Base-by-base conservation (phyloP, 92 coral and sea anemone genomes). In the Porites cylindrica region DNA sequence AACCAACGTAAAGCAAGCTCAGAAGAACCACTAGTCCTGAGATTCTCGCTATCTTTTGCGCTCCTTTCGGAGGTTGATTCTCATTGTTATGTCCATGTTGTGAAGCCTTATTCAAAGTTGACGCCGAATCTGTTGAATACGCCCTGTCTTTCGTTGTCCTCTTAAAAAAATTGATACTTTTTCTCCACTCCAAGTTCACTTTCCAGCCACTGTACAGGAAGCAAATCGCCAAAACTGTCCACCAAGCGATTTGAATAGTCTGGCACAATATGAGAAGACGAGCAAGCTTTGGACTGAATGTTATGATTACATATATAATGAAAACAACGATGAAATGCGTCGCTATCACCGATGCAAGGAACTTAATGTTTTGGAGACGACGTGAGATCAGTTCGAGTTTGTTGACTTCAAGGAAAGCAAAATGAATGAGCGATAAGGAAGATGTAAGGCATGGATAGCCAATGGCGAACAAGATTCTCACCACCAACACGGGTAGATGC, bases 381-480 rank as follows among this genome's bases (percentile, higher is more conserved):
- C 78, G 87, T 1, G 88, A 84, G n/a, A 94, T 88, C 16, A 86
- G 67, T 29, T 91, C 63, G 18, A 94, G 76, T 80, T 85, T 88
- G 84, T 92, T 94, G 8, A 94, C 98, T 82, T 94, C 90, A 18
- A 94, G 83, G 80, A 94, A 94, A 8, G 98, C 93, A 77, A 94
- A 88, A 69, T 94, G 93, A 76, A 94, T 92, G 66, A 94, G 94
- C 5, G 98, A 90, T 59, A 94, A 92, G 1, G 93, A 92, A 0
- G 96, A 94, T 8, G 98, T 92, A 51, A 92, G 59, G 69, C 98
- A 94, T 1, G 98, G 95, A 59, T 94, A 94, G 10, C 98, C 98
- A 18, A 94, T 62, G 14, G 95, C 98, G 68, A 94, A 92, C 8
- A 94, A 20, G 5, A 94, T 78, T n/a, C 98, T 75, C 20, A 72